Conservation (phyloP, 2,888 invertebrate genomes). For the Tetrapedia diversipes region DNA sequence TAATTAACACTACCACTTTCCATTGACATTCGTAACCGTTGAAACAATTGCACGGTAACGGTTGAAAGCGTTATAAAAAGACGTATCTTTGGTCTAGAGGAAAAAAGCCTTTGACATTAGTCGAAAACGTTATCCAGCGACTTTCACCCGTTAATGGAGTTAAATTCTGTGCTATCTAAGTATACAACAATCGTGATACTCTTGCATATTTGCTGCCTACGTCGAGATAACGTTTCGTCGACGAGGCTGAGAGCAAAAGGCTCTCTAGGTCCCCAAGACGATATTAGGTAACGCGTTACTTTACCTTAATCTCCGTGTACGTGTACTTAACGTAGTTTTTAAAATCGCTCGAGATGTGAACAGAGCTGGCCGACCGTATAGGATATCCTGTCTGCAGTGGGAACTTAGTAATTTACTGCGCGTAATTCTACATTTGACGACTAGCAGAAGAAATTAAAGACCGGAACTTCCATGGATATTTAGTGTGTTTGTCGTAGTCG, state of each 20-base stretch:
- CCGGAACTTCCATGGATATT: background rate
- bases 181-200: constrained; percentile 10
- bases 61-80: too few relatives aligned
- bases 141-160: constrained; percentile 30
- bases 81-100: background rate
- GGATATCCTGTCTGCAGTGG: background rate
- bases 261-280: constrained; percentile 16
- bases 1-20: too few relatives aligned
- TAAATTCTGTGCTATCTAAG: constrained; percentile 34
- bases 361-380: constrained; percentile 7
- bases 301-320: constrained; percentile 40
- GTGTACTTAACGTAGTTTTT: constrained; percentile 32
- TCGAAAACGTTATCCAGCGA: constrained; percentile 8
- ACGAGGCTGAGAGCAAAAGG: constrained; percentile 30
- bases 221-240: constrained; percentile 48
- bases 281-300: constrained; percentile 53
- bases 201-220: constrained; percentile 37
- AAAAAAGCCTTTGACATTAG: constrained; percentile 10
- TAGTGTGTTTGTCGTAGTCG: background rate
- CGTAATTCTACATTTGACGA: constrained; percentile 13
- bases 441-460: constrained; percentile 5
- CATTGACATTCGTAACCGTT: too few relatives aligned
- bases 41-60: too few relatives aligned
- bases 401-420: background rate
- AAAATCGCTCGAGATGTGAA: constrained; percentile 32